phyloP scores from a whole-genome alignment of 1,140 invertebrate genomes.

The Camponotus floridanus region DNA sequence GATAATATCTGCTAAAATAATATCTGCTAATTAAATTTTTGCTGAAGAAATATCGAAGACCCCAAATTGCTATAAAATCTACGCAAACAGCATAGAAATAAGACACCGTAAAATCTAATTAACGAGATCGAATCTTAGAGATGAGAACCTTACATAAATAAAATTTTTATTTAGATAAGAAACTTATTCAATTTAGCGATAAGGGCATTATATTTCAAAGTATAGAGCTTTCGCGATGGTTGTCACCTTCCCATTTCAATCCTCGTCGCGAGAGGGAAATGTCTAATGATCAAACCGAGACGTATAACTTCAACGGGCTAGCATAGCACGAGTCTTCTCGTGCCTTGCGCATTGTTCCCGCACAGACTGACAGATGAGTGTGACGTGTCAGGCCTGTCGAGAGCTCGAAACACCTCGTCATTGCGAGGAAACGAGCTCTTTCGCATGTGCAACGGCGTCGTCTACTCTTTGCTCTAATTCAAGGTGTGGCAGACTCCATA shows the following conservation, averaged over 20 bases:
- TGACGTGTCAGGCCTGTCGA: slow-evolving; percentile 60
- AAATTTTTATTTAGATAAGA: slow-evolving; percentile 25
- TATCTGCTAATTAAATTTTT: not conserved
- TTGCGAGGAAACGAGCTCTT: slow-evolving; percentile 27
- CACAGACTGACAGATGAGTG: slow-evolving; percentile 54
- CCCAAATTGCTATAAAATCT: not conserved
- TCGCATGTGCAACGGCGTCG: not conserved
- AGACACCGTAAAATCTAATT: not conserved
- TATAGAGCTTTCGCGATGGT: not conserved
- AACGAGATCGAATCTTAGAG: not conserved
- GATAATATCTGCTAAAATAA: not conserved
- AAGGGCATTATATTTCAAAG: not conserved
- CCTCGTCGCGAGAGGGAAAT: not conserved
- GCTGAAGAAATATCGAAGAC: not conserved
- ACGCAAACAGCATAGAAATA: not conserved
- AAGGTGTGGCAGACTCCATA: slow-evolving; percentile 41
- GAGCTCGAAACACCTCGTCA: slow-evolving; percentile 52
- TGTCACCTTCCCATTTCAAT: not conserved
- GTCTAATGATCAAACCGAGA: slow-evolving; percentile 48
- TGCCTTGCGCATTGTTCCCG: slow-evolving; percentile 34
- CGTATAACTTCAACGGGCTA: slow-evolving; percentile 38
- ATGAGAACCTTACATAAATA: not conserved
- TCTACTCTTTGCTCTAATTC: slow-evolving; percentile 46
- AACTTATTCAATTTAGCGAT: not conserved
- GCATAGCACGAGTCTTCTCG: slow-evolving; percentile 35